phyloP scores from a whole-genome alignment of 2,797 vertebrate genomes.

The Podargus strigoides region DNA sequence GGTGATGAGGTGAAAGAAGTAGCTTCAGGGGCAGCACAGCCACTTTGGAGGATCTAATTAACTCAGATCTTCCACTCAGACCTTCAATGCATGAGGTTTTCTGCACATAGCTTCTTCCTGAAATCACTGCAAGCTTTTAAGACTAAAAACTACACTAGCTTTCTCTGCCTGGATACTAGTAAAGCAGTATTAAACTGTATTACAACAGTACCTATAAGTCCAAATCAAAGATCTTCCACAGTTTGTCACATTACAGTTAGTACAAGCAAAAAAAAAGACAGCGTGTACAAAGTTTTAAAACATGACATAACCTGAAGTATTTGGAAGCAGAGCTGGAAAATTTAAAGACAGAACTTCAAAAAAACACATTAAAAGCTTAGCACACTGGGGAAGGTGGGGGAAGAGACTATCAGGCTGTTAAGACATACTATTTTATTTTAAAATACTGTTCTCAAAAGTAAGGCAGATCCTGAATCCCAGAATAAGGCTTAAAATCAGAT shows the following conservation, averaged over 20 bases:
- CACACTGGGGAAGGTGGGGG: rapidly evolving
- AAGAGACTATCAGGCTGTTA: not conserved
- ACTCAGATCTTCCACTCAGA: not conserved
- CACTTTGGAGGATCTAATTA: not conserved
- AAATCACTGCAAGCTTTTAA: not conserved
- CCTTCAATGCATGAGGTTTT: not conserved
- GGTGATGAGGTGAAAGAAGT: not conserved
- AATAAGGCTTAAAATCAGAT: not conserved
- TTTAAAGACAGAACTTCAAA: not conserved
- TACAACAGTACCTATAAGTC: not conserved
- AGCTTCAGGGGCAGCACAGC: not conserved
- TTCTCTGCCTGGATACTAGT: not conserved
- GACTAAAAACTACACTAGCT: not conserved
- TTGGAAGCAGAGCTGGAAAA: not conserved
- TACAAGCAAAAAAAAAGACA: not conserved
- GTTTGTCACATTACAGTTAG: not conserved
- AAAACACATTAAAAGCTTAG: not conserved
- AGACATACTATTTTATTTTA: not conserved
- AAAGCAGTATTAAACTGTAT: not conserved
- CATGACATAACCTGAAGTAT: not conserved
- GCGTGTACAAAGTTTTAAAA: not conserved
- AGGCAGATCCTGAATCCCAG: not conserved
- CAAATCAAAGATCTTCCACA: not conserved
- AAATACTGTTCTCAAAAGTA: not conserved
- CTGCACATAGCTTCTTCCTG: not conserved